phyloP scores from a whole-genome alignment of 2,888 invertebrate genomes.

The Macaria liturata region DNA sequence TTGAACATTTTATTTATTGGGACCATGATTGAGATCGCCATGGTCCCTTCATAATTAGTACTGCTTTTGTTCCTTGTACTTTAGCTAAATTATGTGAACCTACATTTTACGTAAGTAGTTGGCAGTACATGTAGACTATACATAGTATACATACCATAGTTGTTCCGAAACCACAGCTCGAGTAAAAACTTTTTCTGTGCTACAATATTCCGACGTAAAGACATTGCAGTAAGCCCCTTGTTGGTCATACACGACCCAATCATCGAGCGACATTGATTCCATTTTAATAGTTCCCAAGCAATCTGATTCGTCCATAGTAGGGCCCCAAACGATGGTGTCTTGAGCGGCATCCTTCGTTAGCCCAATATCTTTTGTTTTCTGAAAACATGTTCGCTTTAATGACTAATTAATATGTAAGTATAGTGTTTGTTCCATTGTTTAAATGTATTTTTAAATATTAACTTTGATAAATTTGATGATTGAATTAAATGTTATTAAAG shows the following conservation, averaged over 20 bases:
- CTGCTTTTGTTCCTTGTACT: too few species aligned
- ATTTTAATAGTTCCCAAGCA: constrained; percentile 6
- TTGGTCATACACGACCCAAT: constrained; percentile 6
- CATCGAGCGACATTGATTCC: neutral
- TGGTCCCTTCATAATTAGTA: too few species aligned
- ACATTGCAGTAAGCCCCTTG: constrained; percentile 12
- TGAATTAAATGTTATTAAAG: too few species aligned
- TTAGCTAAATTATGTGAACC: too few species aligned
- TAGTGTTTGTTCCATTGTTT: too few species aligned
- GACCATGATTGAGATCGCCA: too few species aligned
- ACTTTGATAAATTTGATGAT: too few species aligned
- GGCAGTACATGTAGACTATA: neutral
- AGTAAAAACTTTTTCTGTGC: constrained; percentile 3
- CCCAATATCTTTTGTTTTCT: constrained; percentile 9
- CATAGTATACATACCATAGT: constrained; percentile 8
- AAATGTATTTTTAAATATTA: too few species aligned
- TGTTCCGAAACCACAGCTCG: constrained; percentile 5
- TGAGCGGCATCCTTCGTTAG: constrained; percentile 2
- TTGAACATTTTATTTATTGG: too few species aligned
- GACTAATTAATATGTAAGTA: neutral
- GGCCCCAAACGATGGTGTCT: constrained; percentile 27
- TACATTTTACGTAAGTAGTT: too few species aligned
- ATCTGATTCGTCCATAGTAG: constrained; percentile 10
- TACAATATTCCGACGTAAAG: constrained; percentile 5
- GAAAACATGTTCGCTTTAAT: constrained; percentile 8